phyloP scores from a whole-genome alignment of 2,797 vertebrate genomes.

The Pseudomugil tenellus region DNA sequence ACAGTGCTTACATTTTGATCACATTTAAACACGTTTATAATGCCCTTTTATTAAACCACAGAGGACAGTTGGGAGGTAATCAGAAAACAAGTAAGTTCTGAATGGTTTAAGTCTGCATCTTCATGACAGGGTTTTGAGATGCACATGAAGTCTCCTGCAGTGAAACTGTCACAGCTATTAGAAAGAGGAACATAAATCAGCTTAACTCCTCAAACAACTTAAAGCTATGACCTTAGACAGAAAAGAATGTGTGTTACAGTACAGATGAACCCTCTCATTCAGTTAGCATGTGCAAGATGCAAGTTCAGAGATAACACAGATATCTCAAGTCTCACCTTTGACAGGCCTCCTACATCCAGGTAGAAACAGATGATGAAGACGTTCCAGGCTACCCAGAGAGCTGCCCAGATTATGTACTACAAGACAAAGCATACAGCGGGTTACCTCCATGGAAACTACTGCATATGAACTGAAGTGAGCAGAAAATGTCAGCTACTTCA shows the following conservation, averaged over 20 bases:
- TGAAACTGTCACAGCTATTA: neutral
- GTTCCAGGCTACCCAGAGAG: conserved; percentile 94
- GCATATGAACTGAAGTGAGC: conserved; percentile 13
- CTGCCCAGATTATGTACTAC: conserved; percentile 90
- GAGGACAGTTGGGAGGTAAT: neutral
- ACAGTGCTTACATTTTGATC: neutral
- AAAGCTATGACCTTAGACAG: conserved; percentile 19
- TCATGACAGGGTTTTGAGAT: neutral
- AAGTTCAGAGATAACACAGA: neutral
- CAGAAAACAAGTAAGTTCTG: neutral
- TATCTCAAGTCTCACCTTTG: conserved; percentile 84
- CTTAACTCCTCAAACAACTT: conserved; percentile 1
- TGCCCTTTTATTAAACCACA: neutral
- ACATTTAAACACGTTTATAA: neutral
- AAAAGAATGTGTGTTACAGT: conserved; percentile 25
- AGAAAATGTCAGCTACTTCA: conserved; percentile 17
- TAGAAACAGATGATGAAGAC: conserved; percentile 95
- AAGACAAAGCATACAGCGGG: conserved; percentile 44
- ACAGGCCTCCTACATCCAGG: conserved; percentile 91
- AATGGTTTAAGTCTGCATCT: neutral
- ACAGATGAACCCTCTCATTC: conserved; percentile 7
- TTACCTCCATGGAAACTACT: conserved; percentile 37
- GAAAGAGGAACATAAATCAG: conserved; percentile 24
- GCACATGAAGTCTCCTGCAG: neutral
- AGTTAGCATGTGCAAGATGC: neutral